Conservation (phyloP, 2,888 invertebrate genomes). For the Drosophila atripex region DNA sequence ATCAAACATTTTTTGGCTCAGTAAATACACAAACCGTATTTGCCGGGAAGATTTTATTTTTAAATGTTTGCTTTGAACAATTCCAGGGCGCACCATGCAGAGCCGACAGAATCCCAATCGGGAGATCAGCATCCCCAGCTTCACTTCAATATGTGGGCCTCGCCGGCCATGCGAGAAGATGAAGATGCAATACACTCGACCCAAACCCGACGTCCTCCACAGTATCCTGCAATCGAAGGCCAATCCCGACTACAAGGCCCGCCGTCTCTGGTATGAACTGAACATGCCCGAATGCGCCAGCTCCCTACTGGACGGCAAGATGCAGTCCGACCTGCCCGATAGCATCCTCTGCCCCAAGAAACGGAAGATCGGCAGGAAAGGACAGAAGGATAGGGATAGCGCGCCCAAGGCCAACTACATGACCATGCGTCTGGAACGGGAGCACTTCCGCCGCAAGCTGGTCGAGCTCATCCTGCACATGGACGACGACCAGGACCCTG, state of each 20-base stretch:
- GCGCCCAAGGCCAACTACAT: conserved; percentile 87
- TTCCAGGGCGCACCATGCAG: conserved; percentile 31
- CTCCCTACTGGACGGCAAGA: conserved; percentile 80
- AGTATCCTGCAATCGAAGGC: conserved; percentile 81
- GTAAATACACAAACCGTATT: neutral
- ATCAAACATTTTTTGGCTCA: neutral
- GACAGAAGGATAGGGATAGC: conserved; percentile 74
- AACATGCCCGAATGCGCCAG: conserved; percentile 83
- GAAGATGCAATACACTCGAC: conserved; percentile 78
- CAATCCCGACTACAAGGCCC: conserved; percentile 81
- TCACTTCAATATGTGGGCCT: conserved; percentile 65
- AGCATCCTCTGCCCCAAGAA: conserved; percentile 84
- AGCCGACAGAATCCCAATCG: conserved; percentile 61
- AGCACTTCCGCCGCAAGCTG: conserved; percentile 91
- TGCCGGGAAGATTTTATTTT: neutral
- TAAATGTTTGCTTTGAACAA: neutral
- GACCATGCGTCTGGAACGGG: conserved; percentile 89
- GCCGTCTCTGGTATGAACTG: conserved; percentile 82
- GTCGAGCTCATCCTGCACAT: conserved; percentile 89
- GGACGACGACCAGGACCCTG: conserved; percentile 81
- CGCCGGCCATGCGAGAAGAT: conserved; percentile 74
- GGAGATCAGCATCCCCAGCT: conserved; percentile 57
- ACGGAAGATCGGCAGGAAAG: conserved; percentile 17
- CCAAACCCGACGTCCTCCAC: conserved; percentile 77
- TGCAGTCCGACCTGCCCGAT: conserved; percentile 87